phyloP scores from a whole-genome alignment of 2,113 vertebrate species.

The Empidonax traillii region DNA sequence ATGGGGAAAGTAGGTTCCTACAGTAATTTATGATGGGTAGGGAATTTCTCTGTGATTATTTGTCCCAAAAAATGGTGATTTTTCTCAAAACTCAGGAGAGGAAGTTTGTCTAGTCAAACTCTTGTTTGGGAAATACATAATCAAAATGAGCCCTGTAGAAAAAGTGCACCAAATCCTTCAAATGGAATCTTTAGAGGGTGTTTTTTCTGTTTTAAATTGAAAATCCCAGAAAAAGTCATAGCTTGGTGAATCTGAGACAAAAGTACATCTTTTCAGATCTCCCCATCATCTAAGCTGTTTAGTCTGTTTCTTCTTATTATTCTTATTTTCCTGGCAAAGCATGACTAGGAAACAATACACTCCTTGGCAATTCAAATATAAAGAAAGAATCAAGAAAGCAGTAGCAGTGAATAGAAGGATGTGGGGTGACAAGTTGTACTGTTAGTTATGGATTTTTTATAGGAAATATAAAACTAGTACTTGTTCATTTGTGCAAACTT shows the following conservation, averaged over 20 bases:
- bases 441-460: neutral
- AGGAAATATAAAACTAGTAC: neutral
- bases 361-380: neutral
- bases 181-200: neutral
- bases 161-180: neutral
- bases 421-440: neutral
- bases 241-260: neutral
- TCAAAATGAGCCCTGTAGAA: neutral
- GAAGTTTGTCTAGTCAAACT: neutral
- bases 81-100: neutral
- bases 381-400: neutral
- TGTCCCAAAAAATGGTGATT: neutral
- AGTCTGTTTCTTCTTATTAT: neutral
- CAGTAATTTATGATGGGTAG: neutral
- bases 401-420: neutral
- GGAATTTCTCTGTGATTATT: neutral
- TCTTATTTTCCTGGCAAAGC: constrained; percentile 14
- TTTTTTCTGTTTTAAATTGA: neutral
- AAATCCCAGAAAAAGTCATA: neutral
- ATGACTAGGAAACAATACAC: neutral
- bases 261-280: neutral
- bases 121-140: neutral
- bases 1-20: neutral
- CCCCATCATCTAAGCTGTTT: neutral
- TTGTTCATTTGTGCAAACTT: neutral